A percentile compares a stretch with the other conserved stretches of the same genome.
These are phyloP conservation scores for Nesidiocoris tenuis DNA, from an alignment of 2,888 invertebrate species.

Conservation along the genomic window DNA sequence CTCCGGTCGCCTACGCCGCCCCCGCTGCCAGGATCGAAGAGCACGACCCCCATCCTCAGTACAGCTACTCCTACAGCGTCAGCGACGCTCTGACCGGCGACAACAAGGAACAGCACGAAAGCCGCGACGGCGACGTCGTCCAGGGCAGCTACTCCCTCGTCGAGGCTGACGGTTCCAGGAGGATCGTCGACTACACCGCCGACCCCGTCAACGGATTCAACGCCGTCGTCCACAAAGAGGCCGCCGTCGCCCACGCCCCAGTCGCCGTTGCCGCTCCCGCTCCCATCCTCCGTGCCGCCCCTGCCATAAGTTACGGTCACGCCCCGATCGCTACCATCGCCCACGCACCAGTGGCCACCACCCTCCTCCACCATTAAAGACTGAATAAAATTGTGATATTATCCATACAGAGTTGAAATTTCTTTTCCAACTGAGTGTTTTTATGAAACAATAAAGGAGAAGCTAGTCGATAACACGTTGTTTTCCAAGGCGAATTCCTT, in stretches of 20 bases:
- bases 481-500: too few relatives aligned
- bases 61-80: constrained; percentile 34
- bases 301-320: constrained; percentile 24
- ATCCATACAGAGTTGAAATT: too few relatives aligned
- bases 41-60: constrained; percentile 34
- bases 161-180: constrained; percentile 27
- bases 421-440: background rate
- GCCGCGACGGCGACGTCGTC: constrained; percentile 31
- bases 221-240: constrained; percentile 33
- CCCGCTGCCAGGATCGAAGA: constrained; percentile 11
- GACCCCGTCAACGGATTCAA: constrained; percentile 37
- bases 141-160: constrained; percentile 33
- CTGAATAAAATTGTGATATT: constrained; percentile 24
- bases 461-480: too few relatives aligned
- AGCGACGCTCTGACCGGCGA: constrained; percentile 26
- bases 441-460: background rate
- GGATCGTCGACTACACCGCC: constrained; percentile 36
- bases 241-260: constrained; percentile 33
- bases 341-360: constrained; percentile 30
- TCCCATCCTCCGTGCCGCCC: constrained; percentile 18
- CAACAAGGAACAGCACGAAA: constrained; percentile 20
- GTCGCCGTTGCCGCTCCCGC: constrained; percentile 30
- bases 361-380: constrained; percentile 21
- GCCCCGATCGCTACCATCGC: constrained; percentile 33
- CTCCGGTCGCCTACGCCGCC: constrained; percentile 24